These are phyloP conservation scores for Dastarcus helophoroides DNA, from an alignment of 2,888 invertebrate species.

Conservation along the genomic window DNA sequence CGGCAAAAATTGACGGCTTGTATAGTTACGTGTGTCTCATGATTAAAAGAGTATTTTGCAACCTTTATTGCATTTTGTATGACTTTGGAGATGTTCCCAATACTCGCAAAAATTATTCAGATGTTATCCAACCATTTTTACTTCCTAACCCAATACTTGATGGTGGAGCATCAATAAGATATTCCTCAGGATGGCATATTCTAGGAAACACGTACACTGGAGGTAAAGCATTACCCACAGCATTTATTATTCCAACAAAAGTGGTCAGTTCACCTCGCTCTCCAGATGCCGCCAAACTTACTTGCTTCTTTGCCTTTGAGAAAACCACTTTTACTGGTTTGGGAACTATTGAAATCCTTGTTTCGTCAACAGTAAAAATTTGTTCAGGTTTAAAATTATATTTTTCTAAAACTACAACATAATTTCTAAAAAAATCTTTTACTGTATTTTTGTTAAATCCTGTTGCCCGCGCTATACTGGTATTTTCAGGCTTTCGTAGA, in stretches of 20 bases:
- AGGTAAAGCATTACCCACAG: conserved; percentile 8
- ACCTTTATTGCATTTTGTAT: conserved; percentile 14
- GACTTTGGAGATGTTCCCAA: conserved; percentile 20
- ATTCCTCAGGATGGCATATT: conserved; percentile 9
- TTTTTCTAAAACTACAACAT: conserved; percentile 3
- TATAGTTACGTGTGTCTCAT: conserved; percentile 25
- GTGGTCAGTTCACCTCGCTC: conserved; percentile 7
- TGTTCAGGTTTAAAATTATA: conserved; percentile 7
- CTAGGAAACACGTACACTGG: conserved; percentile 11
- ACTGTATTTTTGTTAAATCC: conserved; percentile 11
- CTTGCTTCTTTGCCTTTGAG: conserved; percentile 10
- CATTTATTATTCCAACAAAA: conserved; percentile 10
- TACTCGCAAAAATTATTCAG: conserved; percentile 17
- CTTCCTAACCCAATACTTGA: conserved; percentile 12
- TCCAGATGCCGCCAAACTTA: conserved; percentile 11
- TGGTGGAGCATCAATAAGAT: conserved; percentile 11
- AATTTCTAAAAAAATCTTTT: conserved; percentile 11
- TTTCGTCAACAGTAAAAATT: conserved; percentile 10
- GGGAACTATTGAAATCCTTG: conserved; percentile 8
- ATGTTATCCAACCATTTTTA: conserved; percentile 12
- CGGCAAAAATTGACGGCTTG: conserved; percentile 23
- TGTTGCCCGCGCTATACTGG: conserved; percentile 14
- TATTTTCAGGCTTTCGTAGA: conserved; percentile 14
- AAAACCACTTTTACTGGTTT: conserved; percentile 8
- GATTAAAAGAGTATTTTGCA: conserved; percentile 22